Evolutionary conservation across 1,140 invertebrate genomes (phyloP).

Genomic region (Leptopilina clavipes): DNA sequence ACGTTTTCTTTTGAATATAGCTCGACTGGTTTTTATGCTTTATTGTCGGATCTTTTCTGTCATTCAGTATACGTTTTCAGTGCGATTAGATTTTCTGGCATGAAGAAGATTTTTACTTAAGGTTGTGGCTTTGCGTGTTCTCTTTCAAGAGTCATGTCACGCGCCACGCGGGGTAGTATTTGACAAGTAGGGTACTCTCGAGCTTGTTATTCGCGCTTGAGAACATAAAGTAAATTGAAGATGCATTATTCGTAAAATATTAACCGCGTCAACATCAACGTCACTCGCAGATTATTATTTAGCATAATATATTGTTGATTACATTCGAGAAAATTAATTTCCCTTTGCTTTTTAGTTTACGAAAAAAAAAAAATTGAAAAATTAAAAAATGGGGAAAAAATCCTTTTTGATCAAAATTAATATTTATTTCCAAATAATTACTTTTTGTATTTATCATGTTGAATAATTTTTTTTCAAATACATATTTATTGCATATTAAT

Average conservation of each 20-base stretch:
- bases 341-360: too few species aligned
- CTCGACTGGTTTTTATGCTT: not conserved
- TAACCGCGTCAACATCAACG: slow-evolving; percentile 11
- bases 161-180: slow-evolving; percentile 51
- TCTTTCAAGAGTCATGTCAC: slow-evolving; percentile 46
- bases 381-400: too few species aligned
- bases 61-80: slow-evolving; percentile 50
- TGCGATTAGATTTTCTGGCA: slow-evolving; percentile 53
- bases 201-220: slow-evolving; percentile 25
- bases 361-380: too few species aligned
- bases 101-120: slow-evolving; percentile 50
- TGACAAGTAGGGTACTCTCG: slow-evolving; percentile 44
- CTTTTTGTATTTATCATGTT: too few species aligned
- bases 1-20: slow-evolving; percentile 26
- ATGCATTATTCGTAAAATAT: slow-evolving; percentile 30
- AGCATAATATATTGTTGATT: not conserved
- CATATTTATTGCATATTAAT: too few species aligned
- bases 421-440: too few species aligned
- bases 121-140: slow-evolving; percentile 44
- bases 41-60: slow-evolving; percentile 20
- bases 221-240: slow-evolving; percentile 30
- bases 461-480: too few species aligned
- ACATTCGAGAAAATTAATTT: not conserved
- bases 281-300: not conserved
- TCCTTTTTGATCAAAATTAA: too few species aligned